phyloP scores from a whole-genome alignment of 2,888 invertebrate genomes.

The Lagria hirta region DNA sequence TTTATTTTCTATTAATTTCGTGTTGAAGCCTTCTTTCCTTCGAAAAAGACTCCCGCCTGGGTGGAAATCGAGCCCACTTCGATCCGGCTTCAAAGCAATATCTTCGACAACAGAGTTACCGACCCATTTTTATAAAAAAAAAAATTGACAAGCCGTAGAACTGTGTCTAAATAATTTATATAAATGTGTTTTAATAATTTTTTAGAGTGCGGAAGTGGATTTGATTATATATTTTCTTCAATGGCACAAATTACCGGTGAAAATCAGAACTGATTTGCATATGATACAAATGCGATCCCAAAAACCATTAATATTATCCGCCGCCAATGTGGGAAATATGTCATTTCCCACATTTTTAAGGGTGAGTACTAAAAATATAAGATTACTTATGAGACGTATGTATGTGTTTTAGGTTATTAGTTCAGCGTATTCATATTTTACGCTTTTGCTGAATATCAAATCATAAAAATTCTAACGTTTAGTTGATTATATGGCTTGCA shows the following conservation, averaged over 20 bases:
- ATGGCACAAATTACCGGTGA: slow-evolving; percentile 28
- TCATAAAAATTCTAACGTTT: slow-evolving; percentile 4
- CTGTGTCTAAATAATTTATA: slow-evolving; percentile 1
- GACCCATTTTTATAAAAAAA: too few relatives aligned
- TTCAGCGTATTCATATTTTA: slow-evolving; percentile 36
- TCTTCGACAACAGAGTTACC: too few relatives aligned
- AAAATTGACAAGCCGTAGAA: too few relatives aligned
- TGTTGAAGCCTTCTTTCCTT: too few relatives aligned
- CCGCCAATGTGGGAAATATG: slow-evolving; percentile 28
- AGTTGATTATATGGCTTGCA: too few relatives aligned
- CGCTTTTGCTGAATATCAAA: slow-evolving; percentile 32
- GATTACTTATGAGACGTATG: neutral
- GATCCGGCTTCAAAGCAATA: too few relatives aligned
- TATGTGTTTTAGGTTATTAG: slow-evolving; percentile 30
- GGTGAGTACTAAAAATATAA: slow-evolving; percentile 11
- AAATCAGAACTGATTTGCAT: slow-evolving; percentile 27
- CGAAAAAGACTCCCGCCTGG: too few relatives aligned
- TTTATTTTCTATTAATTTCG: too few relatives aligned
- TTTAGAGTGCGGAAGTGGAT: slow-evolving; percentile 30
- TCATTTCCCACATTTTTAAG: slow-evolving; percentile 28
- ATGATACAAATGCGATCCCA: slow-evolving; percentile 30
- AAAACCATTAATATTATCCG: slow-evolving; percentile 30
- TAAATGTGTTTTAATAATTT: slow-evolving; percentile 4
- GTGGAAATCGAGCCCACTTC: too few relatives aligned
- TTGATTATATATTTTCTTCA: slow-evolving; percentile 26